Percentiles rank a stretch among this genome's conserved stretches.
These are phyloP conservation scores for Drosophila prosaltans DNA, from an alignment of 1,140 invertebrate genomes.

Conservation along the genomic window DNA sequence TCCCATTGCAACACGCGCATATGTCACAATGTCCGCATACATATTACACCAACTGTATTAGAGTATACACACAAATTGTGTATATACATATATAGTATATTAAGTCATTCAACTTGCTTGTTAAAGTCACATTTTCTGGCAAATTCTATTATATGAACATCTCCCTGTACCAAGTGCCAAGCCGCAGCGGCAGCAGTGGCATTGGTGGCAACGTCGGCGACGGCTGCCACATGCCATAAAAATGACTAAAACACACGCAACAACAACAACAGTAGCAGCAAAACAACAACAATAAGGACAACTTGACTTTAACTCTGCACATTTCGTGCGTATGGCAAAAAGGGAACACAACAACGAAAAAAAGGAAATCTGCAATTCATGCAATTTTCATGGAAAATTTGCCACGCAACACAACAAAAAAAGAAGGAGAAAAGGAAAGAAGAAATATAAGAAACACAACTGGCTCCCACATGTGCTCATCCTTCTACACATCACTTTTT, in stretches of 20 bases:
- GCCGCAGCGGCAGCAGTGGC: constrained; percentile 50
- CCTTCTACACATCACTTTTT: background rate
- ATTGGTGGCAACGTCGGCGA: constrained; percentile 2
- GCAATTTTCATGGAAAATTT: constrained; percentile 82
- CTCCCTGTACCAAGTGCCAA: constrained; percentile 52
- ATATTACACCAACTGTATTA: constrained; percentile 31
- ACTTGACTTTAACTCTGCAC: constrained; percentile 40
- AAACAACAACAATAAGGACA: constrained; percentile 47
- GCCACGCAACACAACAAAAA: constrained; percentile 52
- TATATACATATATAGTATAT: constrained; percentile 25
- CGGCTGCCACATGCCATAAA: constrained; percentile 61
- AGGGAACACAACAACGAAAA: background rate
- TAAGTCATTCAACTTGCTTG: constrained; percentile 54
- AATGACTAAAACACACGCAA: constrained; percentile 72
- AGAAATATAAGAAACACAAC: constrained; percentile 32
- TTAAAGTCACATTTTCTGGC: constrained; percentile 52
- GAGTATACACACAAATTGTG: too few species aligned
- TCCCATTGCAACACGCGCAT: constrained; percentile 58
- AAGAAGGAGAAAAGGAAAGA: constrained; percentile 22
- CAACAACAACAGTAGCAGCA: constrained; percentile 42
- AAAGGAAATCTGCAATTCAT: constrained; percentile 76
- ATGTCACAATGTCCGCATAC: constrained; percentile 52
- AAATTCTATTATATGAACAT: constrained; percentile 49
- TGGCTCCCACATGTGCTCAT: constrained; percentile 19
- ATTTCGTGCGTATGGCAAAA: constrained; percentile 68